A percentile compares a stretch with the other conserved stretches of the same genome.
These are phyloP conservation scores for Drusus annulatus DNA, from an alignment of 1,140 invertebrate species.

Conservation along the genomic window DNA sequence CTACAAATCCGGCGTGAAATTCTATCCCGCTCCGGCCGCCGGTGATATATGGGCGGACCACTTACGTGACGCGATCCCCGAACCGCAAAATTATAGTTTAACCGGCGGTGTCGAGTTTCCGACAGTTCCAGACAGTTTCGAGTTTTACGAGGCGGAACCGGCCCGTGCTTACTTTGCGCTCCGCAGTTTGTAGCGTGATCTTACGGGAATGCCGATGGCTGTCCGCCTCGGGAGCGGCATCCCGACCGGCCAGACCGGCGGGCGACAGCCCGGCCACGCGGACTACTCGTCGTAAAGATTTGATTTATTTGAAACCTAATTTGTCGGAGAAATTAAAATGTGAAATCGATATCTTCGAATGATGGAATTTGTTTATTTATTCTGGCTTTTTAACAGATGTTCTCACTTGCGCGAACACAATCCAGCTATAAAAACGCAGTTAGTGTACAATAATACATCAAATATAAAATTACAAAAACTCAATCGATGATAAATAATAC, in stretches of 20 bases:
- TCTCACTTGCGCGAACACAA: too few species aligned
- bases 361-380: too few species aligned
- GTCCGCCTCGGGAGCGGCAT: background rate
- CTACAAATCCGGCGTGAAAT: constrained; percentile 26
- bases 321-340: too few species aligned
- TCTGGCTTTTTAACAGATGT: too few species aligned
- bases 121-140: background rate
- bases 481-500: too few species aligned
- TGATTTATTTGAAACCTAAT: too few species aligned
- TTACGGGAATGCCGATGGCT: background rate
- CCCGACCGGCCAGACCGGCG: constrained; percentile 2
- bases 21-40: background rate
- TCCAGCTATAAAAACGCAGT: too few species aligned
- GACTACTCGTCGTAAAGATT: too few species aligned
- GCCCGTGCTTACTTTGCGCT: background rate
- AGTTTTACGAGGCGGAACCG: constrained; percentile 23
- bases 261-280: background rate
- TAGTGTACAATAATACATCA: too few species aligned
- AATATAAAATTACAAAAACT: too few species aligned
- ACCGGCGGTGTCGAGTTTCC: constrained; percentile 30
- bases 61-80: constrained; percentile 34
- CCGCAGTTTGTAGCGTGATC: too few species aligned
- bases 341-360: too few species aligned
- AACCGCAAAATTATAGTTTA: constrained; percentile 46
- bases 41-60: constrained; percentile 7